phyloP scores from a whole-genome alignment of 1,140 invertebrate genomes.

The Teleogryllus occipitalis region DNA sequence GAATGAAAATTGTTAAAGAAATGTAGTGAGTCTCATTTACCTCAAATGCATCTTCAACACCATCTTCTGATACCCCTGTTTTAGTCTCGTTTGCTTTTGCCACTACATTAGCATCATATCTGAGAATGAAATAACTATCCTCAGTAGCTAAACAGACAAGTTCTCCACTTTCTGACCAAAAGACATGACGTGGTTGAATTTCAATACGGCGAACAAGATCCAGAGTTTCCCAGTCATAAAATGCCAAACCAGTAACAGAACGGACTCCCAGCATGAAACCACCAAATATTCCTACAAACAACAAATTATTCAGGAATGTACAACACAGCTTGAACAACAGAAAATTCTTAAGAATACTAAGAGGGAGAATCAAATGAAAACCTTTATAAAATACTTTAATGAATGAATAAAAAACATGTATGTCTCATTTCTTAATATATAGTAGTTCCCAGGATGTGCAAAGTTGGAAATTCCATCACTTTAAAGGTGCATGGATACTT shows the following conservation, averaged over 20 bases:
- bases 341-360: no score
- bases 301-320: neutral
- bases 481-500: no score
- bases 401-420: neutral
- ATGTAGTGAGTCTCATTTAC: constrained; percentile 38
- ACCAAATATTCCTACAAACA: constrained; percentile 78
- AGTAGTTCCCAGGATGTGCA: neutral
- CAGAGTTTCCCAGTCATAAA: constrained; percentile 96
- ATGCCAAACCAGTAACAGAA: constrained; percentile 84
- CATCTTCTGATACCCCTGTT: constrained; percentile 78
- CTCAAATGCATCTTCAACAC: constrained; percentile 94
- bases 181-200: constrained; percentile 87
- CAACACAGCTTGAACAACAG: no score
- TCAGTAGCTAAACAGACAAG: constrained; percentile 91
- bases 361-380: neutral
- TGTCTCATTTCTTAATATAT: neutral
- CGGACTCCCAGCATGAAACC: constrained; percentile 90
- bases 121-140: constrained; percentile 92
- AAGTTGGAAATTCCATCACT: neutral
- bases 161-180: constrained; percentile 95
- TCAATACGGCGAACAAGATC: constrained; percentile 91
- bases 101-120: constrained; percentile 69
- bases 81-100: constrained; percentile 64
- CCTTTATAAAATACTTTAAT: neutral
- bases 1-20: no score